Conservation (phyloP, 2,888 invertebrate species). For the Cyaniris semiargus region DNA sequence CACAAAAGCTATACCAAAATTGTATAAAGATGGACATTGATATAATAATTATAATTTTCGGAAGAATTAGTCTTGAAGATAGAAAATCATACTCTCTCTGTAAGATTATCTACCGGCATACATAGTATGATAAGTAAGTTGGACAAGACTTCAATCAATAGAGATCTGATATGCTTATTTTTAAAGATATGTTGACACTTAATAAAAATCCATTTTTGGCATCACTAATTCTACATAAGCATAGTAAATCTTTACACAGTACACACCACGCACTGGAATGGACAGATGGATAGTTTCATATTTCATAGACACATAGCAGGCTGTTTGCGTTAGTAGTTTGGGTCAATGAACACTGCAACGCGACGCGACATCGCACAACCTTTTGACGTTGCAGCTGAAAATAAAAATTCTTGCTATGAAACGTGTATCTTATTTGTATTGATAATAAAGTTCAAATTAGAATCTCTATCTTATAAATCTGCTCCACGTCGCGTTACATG, state of each 20-base stretch:
- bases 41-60: background rate
- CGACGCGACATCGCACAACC: background rate
- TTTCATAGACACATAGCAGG: background rate
- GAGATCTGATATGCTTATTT: slow-evolving; percentile 9
- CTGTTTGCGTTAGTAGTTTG: background rate
- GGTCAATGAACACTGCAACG: background rate
- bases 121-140: background rate
- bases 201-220: background rate
- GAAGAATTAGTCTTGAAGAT: background rate
- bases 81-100: background rate
- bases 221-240: background rate
- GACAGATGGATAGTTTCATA: background rate
- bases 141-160: background rate
- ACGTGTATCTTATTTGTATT: background rate
- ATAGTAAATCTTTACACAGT: background rate
- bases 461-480: background rate
- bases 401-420: background rate
- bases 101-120: background rate
- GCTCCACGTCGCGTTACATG: background rate
- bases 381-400: background rate
- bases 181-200: slow-evolving; percentile 18
- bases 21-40: background rate
- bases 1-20: background rate
- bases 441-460: background rate
- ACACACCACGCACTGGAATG: slow-evolving; percentile 7